phyloP scores from a whole-genome alignment of 2,113 vertebrate genomes.

The Triplophysa rosa region DNA sequence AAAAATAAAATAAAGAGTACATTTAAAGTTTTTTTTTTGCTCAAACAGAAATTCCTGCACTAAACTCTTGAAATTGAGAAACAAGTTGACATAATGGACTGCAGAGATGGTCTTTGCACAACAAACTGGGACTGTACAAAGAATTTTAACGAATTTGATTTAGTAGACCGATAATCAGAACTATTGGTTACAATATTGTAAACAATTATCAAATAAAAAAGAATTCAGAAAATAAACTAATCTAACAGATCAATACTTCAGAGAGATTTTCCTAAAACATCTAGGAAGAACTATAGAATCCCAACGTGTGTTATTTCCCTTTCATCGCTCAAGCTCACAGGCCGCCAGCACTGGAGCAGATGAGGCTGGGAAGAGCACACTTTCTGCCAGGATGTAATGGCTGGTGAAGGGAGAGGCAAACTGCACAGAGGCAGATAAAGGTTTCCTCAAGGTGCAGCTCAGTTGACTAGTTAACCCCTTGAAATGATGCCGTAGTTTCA shows the following conservation, averaged over 20 bases:
- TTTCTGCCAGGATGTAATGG: conserved; percentile 54
- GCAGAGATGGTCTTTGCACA: too few species aligned
- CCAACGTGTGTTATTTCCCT: neutral
- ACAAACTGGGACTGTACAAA: too few species aligned
- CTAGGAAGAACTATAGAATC: neutral
- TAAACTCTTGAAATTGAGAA: too few species aligned
- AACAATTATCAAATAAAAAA: too few species aligned
- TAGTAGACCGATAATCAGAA: too few species aligned
- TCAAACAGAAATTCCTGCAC: too few species aligned
- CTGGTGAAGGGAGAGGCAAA: conserved; percentile 55
- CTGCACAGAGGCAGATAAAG: conserved; percentile 63
- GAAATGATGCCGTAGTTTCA: conserved; percentile 78
- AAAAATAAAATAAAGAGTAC: too few species aligned
- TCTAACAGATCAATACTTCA: neutral
- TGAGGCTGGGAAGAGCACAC: conserved; percentile 18
- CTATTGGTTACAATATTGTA: too few species aligned
- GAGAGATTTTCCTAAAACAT: neutral
- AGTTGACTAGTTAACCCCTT: conserved; percentile 74
- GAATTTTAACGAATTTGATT: too few species aligned
- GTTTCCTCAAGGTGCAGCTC: conserved; percentile 74
- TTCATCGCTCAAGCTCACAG: neutral
- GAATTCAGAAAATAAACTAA: neutral
- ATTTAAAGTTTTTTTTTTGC: too few species aligned
- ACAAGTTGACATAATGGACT: too few species aligned
- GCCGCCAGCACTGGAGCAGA: conserved; percentile 20